Evolutionary conservation across 2,888 invertebrate species (phyloP).

Genomic region (Eubasilissa splendida): DNA sequence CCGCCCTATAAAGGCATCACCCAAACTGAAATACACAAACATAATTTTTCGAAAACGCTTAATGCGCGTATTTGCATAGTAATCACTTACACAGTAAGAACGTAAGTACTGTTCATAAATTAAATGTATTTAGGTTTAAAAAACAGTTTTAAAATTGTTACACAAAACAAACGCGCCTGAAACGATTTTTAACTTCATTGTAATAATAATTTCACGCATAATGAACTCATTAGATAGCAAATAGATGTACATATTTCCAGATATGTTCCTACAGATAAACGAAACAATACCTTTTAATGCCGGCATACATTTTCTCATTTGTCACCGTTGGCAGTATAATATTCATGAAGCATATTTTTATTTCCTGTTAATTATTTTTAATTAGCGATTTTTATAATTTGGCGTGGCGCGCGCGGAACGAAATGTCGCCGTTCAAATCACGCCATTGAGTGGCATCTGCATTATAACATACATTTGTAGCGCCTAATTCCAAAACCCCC

Average conservation of each 20-base stretch:
- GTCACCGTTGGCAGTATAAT: slow-evolving; percentile 22
- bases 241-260: slow-evolving; percentile 37
- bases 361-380: slow-evolving; percentile 51
- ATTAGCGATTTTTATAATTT: slow-evolving; percentile 45
- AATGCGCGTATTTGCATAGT: too few relatives aligned
- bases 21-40: too few relatives aligned
- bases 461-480: neutral
- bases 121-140: too few relatives aligned
- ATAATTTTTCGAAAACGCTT: too few relatives aligned
- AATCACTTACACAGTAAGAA: too few relatives aligned
- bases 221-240: slow-evolving; percentile 29
- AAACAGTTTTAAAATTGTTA: too few relatives aligned
- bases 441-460: neutral
- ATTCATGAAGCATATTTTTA: slow-evolving; percentile 36
- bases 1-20: too few relatives aligned
- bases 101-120: too few relatives aligned
- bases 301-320: slow-evolving; percentile 36
- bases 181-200: slow-evolving; percentile 18
- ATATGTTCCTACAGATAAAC: slow-evolving; percentile 34
- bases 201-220: slow-evolving; percentile 41
- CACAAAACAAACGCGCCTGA: slow-evolving; percentile 1
- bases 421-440: slow-evolving; percentile 6
- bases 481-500: too few relatives aligned
- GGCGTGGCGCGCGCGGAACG: slow-evolving; percentile 29
- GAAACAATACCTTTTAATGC: slow-evolving; percentile 35